Evolutionary conservation across 2,797 vertebrate genomes (phyloP).

Genomic region (Cynopterus sphinx): DNA sequence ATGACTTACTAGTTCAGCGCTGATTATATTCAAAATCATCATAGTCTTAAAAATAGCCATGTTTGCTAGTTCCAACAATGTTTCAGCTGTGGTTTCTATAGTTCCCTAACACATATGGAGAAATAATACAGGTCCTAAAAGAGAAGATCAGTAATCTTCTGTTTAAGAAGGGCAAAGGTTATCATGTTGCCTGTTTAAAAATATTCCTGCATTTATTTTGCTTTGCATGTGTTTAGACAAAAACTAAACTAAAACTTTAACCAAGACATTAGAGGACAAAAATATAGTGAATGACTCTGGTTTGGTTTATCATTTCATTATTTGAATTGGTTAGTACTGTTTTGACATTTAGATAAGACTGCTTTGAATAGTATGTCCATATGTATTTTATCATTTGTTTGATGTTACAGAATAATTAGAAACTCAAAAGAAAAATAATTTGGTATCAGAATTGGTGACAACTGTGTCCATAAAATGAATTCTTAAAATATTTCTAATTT

Average conservation of each 20-base stretch:
- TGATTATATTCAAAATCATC: slow-evolving; percentile 35
- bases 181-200: not conserved
- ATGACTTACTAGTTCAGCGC: slow-evolving; percentile 17
- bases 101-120: slow-evolving; percentile 38
- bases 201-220: not conserved
- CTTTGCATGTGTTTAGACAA: not conserved
- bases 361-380: not conserved
- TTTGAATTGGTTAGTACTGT: not conserved
- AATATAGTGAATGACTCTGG: not conserved
- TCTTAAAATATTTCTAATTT: slow-evolving; percentile 38
- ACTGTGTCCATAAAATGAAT: not conserved
- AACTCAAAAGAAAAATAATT: slow-evolving; percentile 25
- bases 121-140: slow-evolving; percentile 1
- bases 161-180: not conserved
- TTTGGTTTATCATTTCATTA: not conserved
- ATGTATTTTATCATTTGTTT: not conserved
- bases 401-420: not conserved
- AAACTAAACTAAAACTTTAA: slow-evolving; percentile 35
- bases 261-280: not conserved
- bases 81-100: slow-evolving; percentile 43
- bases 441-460: not conserved
- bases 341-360: not conserved
- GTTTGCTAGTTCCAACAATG: slow-evolving; percentile 21
- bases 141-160: slow-evolving; percentile 25
- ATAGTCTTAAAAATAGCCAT: slow-evolving; percentile 48